A percentile compares a stretch with the other conserved stretches of the same genome.
Evolutionary conservation across 1,140 invertebrate genomes (phyloP).

Genomic region (Mycetomoellerius zeteki): DNA sequence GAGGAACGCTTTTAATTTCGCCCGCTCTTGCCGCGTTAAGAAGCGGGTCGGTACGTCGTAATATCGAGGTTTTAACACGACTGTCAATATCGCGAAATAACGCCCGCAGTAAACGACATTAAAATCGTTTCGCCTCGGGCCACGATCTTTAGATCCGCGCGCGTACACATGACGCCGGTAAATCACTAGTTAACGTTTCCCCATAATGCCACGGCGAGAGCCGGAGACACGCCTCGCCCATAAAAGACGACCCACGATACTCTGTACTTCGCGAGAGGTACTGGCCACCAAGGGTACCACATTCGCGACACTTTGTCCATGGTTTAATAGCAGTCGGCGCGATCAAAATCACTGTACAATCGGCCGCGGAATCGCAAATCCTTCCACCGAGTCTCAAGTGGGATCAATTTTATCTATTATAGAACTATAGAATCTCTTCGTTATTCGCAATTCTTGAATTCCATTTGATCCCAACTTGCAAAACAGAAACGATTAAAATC

Average conservation of each 20-base stretch:
- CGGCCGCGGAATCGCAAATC: neutral
- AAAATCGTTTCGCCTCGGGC: conserved; percentile 56
- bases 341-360: conserved; percentile 28
- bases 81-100: conserved; percentile 73
- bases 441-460: neutral
- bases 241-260: conserved; percentile 80
- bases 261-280: conserved; percentile 42
- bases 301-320: conserved; percentile 53
- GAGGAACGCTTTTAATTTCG: conserved; percentile 53
- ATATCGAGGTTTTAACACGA: conserved; percentile 64
- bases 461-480: neutral
- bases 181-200: conserved; percentile 80
- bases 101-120: conserved; percentile 61
- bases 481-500: neutral
- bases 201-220: conserved; percentile 74
- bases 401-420: neutral
- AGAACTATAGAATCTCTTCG: neutral
- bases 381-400: neutral
- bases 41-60: conserved; percentile 37
- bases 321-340: conserved; percentile 42
- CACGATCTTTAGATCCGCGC: conserved; percentile 47
- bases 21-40: conserved; percentile 30
- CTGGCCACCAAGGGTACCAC: conserved; percentile 33
- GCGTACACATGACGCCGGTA: conserved; percentile 75
- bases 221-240: conserved; percentile 79